phyloP scores from a whole-genome alignment of 2,888 invertebrate species.

The Drosophila anomalata region DNA sequence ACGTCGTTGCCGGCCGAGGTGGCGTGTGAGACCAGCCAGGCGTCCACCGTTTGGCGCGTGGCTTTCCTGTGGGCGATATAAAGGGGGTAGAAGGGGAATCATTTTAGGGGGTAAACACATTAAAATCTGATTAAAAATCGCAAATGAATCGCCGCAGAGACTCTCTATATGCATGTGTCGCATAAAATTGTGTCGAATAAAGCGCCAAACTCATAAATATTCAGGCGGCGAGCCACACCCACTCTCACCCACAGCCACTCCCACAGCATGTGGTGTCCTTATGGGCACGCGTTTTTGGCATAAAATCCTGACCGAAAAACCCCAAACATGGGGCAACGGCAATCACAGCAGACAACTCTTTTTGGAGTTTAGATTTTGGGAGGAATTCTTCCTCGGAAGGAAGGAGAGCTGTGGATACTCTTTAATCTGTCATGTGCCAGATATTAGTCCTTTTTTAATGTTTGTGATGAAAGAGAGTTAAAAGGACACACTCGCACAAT shows the following conservation, averaged over 20 bases:
- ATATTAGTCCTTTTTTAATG: too few relatives aligned
- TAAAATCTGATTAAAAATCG: slow-evolving; percentile 61
- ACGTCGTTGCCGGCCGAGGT: slow-evolving; percentile 85
- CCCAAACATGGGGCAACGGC: slow-evolving; percentile 7
- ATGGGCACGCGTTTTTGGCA: slow-evolving; percentile 65
- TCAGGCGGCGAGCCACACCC: slow-evolving; percentile 41
- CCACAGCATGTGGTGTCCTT: slow-evolving; percentile 48
- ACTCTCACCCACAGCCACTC: background rate
- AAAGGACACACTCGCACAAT: too few relatives aligned
- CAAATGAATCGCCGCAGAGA: slow-evolving; percentile 28
- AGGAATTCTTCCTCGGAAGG: too few relatives aligned
- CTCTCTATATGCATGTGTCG: slow-evolving; percentile 43
- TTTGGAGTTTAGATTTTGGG: slow-evolving; percentile 14
- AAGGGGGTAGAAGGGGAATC: background rate
- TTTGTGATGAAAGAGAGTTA: too few relatives aligned
- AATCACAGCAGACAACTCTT: slow-evolving; percentile 62
- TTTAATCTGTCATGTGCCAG: background rate
- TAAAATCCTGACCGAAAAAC: slow-evolving; percentile 52
- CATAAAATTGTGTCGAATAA: slow-evolving; percentile 72
- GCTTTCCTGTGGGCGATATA: slow-evolving; percentile 89
- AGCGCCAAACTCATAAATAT: slow-evolving; percentile 73
- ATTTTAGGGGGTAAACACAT: slow-evolving; percentile 36
- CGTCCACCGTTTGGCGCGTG: slow-evolving; percentile 95
- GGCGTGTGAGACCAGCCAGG: slow-evolving; percentile 95
- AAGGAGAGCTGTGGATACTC: background rate